phyloP scores from a whole-genome alignment of 2,113 vertebrate species.

The Cyprinodon tularosa region DNA sequence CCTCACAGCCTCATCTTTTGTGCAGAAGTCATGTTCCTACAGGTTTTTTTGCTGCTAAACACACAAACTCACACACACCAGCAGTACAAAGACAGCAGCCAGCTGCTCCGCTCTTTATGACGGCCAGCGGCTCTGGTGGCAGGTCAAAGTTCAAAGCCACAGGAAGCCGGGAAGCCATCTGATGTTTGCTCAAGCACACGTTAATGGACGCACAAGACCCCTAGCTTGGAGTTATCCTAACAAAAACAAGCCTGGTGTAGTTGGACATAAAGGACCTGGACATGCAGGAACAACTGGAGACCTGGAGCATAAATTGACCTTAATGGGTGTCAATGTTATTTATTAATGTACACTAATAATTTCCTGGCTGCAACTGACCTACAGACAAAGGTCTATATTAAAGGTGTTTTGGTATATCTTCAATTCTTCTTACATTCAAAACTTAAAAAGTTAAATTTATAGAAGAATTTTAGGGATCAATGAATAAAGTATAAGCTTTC shows the following conservation, averaged over 20 bases:
- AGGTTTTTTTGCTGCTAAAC: conserved; percentile 46
- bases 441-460: too few species aligned
- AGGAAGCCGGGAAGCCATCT: conserved; percentile 25
- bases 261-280: background rate
- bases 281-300: background rate
- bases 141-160: conserved; percentile 56
- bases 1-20: conserved; percentile 25
- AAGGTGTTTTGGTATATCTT: too few species aligned
- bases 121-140: conserved; percentile 14
- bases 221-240: conserved; percentile 5
- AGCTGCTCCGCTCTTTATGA: conserved; percentile 39
- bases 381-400: too few species aligned
- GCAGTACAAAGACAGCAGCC: conserved; percentile 44
- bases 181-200: conserved; percentile 8
- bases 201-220: background rate
- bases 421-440: too few species aligned
- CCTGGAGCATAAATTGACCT: background rate
- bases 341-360: too few species aligned
- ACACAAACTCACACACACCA: conserved; percentile 33
- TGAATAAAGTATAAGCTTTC: too few species aligned
- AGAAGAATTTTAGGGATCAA: too few species aligned
- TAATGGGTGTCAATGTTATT: background rate
- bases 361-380: too few species aligned
- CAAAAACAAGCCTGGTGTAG: conserved; percentile 24
- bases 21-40: conserved; percentile 40